phyloP scores from a whole-genome alignment of 2,797 vertebrate genomes.

The Melopsittacus undulatus region DNA sequence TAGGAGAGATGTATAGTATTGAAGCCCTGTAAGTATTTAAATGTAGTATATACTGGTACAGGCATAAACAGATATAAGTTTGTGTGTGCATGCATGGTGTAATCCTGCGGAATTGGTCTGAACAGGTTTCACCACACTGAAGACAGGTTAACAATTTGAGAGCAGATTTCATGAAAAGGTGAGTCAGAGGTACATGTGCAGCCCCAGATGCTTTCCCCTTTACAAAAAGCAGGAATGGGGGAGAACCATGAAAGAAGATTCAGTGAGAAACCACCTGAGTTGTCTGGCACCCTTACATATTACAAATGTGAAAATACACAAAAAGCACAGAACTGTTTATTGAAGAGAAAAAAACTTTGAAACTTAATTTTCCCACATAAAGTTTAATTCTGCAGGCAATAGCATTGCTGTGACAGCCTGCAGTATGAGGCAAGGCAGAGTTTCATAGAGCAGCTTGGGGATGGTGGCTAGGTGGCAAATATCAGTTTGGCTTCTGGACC shows the following conservation, averaged over 20 bases:
- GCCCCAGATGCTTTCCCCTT: not conserved
- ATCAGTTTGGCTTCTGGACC: not conserved
- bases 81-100: not conserved
- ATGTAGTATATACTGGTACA: not conserved
- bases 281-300: not conserved
- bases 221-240: not conserved
- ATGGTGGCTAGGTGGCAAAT: too few species aligned
- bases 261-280: rapidly evolving
- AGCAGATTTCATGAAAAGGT: not conserved
- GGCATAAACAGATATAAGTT: not conserved
- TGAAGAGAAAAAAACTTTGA: not conserved
- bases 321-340: not conserved
- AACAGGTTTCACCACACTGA: too few species aligned
- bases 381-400: not conserved
- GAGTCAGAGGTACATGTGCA: not conserved
- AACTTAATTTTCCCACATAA: not conserved
- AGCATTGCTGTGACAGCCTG: too few species aligned
- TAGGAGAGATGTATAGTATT: not conserved
- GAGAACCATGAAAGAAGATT: not conserved
- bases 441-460: rapidly evolving
- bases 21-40: not conserved
- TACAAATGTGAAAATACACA: not conserved
- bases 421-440: not conserved
- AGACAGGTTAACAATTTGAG: not conserved
- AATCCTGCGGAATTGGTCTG: not conserved